A percentile compares a stretch with the other conserved stretches of the same genome.
Evolutionary conservation across 2,113 vertebrate genomes (phyloP).

Genomic region (Cyanoliseus patagonus): DNA sequence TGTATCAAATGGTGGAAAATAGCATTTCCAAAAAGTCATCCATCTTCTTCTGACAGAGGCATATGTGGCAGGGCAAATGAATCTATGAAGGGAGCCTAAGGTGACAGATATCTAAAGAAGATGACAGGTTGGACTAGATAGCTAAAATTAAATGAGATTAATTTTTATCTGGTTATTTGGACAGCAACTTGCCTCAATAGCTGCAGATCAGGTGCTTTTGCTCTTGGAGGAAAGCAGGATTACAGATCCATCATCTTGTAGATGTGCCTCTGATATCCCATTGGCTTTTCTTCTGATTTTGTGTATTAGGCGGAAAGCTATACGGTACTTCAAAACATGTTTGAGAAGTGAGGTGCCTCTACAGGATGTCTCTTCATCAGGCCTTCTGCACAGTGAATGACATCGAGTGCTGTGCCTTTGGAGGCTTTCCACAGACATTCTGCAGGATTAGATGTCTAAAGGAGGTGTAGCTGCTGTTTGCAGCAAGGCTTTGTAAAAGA

Average conservation of each 20-base stretch:
- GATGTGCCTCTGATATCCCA: background rate
- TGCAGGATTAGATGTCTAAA: background rate
- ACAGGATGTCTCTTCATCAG: background rate
- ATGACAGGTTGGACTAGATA: background rate
- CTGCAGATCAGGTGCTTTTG: background rate
- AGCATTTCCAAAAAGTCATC: background rate
- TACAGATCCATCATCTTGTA: background rate
- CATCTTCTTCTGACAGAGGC: background rate
- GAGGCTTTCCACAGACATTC: background rate
- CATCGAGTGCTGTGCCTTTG: background rate
- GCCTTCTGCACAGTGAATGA: background rate
- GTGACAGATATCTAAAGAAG: background rate
- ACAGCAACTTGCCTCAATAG: background rate
- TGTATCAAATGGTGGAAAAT: background rate
- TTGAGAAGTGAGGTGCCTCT: constrained; percentile 22
- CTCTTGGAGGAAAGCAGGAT: background rate
- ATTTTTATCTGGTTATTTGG: background rate
- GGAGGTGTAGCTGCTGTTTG: background rate
- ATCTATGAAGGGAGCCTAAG: background rate
- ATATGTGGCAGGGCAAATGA: background rate
- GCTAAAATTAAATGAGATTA: background rate
- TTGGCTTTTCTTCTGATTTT: background rate
- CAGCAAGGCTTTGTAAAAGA: background rate
- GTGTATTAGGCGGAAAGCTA: background rate
- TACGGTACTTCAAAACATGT: background rate